These are phyloP conservation scores for Parasteatoda lunata DNA, from an alignment of 2,888 invertebrate species.

Conservation along the genomic window DNA sequence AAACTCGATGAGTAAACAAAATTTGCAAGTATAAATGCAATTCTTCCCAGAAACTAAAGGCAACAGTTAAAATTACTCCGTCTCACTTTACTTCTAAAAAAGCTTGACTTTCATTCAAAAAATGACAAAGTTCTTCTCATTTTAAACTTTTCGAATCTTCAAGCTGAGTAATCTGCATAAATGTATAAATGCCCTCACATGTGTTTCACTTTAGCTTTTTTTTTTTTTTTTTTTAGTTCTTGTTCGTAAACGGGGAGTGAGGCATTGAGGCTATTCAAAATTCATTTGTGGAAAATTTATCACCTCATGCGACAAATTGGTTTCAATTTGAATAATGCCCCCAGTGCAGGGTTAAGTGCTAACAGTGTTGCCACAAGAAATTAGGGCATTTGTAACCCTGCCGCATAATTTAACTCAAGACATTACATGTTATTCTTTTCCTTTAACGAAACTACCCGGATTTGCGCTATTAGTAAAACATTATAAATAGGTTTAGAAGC, in stretches of 20 bases:
- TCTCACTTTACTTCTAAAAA: no score
- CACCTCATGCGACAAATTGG: conserved; percentile 53
- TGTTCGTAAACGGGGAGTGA: background rate
- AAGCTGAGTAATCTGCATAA: conserved; percentile 52
- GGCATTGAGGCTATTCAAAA: conserved; percentile 36
- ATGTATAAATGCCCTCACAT: conserved; percentile 28
- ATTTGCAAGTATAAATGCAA: no score
- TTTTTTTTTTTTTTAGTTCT: background rate
- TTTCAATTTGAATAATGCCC: conserved; percentile 56
- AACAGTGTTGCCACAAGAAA: no score
- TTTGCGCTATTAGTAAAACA: no score
- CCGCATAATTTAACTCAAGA: no score
- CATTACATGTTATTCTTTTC: no score
- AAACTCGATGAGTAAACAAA: no score
- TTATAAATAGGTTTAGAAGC: no score
- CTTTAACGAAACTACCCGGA: no score
- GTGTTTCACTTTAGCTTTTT: background rate
- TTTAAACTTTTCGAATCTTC: conserved; percentile 35
- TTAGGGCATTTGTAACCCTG: no score
- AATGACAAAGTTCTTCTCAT: conserved; percentile 29
- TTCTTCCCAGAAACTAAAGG: no score
- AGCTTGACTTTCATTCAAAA: background rate
- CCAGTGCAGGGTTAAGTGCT: background rate
- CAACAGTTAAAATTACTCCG: no score
- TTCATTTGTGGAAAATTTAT: conserved; percentile 62